Evolutionary conservation across 1,140 invertebrate species (phyloP).

Genomic region (Bombyx mandarina): DNA sequence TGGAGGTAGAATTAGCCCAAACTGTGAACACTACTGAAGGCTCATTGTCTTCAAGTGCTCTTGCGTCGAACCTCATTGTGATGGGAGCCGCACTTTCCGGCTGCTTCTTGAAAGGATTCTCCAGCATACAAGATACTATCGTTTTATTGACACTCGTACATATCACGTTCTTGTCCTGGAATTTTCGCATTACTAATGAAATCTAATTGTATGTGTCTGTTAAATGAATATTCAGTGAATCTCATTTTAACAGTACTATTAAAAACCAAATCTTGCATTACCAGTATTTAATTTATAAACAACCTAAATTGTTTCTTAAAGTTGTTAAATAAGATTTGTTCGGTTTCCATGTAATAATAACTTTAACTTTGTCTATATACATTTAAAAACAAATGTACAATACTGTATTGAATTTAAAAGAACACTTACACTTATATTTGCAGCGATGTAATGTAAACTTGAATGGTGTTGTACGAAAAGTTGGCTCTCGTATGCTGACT

Average conservation of each 20-base stretch:
- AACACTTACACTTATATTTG: conserved; percentile 55
- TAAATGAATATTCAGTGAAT: no score
- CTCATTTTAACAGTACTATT: no score
- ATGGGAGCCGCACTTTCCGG: conserved; percentile 71
- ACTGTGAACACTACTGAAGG: conserved; percentile 79
- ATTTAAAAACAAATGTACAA: neutral
- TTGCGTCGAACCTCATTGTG: conserved; percentile 85
- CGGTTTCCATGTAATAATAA: neutral
- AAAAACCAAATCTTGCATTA: no score
- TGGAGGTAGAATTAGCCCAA: conserved; percentile 90
- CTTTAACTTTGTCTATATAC: neutral
- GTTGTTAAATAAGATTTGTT: neutral
- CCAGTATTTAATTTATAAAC: no score
- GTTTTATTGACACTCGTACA: conserved; percentile 83
- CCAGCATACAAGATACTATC: conserved; percentile 84
- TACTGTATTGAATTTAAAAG: conserved; percentile 1
- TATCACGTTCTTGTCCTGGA: conserved; percentile 73
- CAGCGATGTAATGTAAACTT: conserved; percentile 84
- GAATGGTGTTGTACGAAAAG: conserved; percentile 85
- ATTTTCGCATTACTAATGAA: conserved; percentile 8
- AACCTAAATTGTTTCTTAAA: no score
- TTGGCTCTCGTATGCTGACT: conserved; percentile 93
- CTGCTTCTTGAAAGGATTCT: conserved; percentile 88
- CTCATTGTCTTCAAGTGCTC: conserved; percentile 79
- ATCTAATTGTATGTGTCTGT: no score